Base-by-base conservation (phyloP, 2,888 invertebrate genomes). In the Blastobasis adustella region DNA sequence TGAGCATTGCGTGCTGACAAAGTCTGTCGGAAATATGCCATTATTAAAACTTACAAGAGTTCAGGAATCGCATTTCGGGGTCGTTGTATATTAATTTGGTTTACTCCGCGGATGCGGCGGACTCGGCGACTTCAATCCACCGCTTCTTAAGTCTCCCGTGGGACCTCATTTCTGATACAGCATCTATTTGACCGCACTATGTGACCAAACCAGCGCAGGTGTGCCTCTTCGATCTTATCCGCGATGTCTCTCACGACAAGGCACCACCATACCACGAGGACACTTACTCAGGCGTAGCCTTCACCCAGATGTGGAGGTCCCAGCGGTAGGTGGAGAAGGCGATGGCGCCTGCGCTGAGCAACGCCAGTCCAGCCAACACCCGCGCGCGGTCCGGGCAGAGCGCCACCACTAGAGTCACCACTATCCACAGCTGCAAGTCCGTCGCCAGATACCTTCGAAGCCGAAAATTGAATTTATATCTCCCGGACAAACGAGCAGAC, bases 391-490 rank as follows among this genome's bases (percentile, higher is more conserved):
- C 38, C 5, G 49, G 52, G 4, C 50, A 55, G 46, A 63, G 10
- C 23, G 66, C 38, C 40, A 61, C 61, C 8, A 67, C 38, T 0
- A 59, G n/a, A 38, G 71, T 38, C 0, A 71, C 70, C 1, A 71
- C 5, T 6, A 62, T 56, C 56, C 61, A 67, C 10, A 76, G 55
- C 49, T 77, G 75, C 62, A 72, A 69, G 54, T 77, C 77, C 3
- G 67, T 63, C 4, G 70, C 73, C 7, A 75, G 46, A 37, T 71
- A 73, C 76, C 76, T 76, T 23, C 23, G 23, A 23, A 23, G 23
- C 23, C 23, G 23, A 23, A 23, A 23, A 2, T 23, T 1, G 2
- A 23, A 23, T 3, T 23, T 23, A 1, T 2, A 23, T 2, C 23
- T 23, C 23, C 23, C 1, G 23, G 23, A 23, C 23, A 23, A 23